Evolutionary conservation across 2,888 invertebrate genomes (phyloP).

Genomic region (Dusona sp.): DNA sequence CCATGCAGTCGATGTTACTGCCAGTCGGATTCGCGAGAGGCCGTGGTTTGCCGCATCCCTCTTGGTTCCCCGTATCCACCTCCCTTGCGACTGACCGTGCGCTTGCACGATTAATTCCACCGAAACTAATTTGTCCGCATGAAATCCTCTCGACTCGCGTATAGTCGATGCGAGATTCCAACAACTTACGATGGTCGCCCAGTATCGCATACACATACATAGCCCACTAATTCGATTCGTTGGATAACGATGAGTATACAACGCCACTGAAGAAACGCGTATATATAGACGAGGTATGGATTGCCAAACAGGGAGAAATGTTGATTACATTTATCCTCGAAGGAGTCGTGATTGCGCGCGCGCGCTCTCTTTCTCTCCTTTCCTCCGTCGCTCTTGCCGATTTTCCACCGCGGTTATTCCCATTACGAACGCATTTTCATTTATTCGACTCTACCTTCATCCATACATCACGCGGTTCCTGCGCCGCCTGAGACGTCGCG

Average conservation of each 20-base stretch:
- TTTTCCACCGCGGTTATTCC: not conserved
- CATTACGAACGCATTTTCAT: constrained; percentile 5
- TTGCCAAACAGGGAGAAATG: not conserved
- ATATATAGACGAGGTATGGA: not conserved
- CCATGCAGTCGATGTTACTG: constrained; percentile 38
- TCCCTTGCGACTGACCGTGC: constrained; percentile 66
- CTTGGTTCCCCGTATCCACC: not conserved
- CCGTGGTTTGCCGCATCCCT: constrained; percentile 61
- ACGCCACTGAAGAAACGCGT: not conserved
- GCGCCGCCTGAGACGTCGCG: not conserved
- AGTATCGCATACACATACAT: not conserved
- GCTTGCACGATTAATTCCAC: constrained; percentile 79
- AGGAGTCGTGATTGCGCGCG: not conserved
- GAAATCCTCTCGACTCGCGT: constrained; percentile 75
- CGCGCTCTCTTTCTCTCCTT: not conserved
- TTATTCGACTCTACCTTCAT: not conserved
- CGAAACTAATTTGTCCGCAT: constrained; percentile 80
- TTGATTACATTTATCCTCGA: constrained; percentile 51
- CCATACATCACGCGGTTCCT: constrained; percentile 7
- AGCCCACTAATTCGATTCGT: not conserved
- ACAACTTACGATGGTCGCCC: not conserved
- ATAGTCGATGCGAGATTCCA: constrained; percentile 14
- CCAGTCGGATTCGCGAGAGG: constrained; percentile 44
- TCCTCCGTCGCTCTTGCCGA: not conserved
- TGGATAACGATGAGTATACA: constrained; percentile 2